A percentile compares a stretch with the other conserved stretches of the same genome.
Conservation (phyloP, 1,140 invertebrate species). For the Ephestia elutella region DNA sequence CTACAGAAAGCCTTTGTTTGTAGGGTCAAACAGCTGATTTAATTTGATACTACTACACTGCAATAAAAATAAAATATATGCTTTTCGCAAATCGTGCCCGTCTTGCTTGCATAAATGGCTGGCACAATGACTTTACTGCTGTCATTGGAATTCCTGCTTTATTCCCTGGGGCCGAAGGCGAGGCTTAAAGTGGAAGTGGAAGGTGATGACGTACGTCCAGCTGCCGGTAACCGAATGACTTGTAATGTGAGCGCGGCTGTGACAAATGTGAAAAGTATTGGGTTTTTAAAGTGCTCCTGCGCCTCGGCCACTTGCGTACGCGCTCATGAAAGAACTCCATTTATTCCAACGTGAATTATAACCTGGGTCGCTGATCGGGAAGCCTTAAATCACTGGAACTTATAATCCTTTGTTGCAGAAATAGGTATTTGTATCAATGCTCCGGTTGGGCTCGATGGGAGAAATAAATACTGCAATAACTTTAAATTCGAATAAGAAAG, state of each 20-base stretch:
- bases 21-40: background rate
- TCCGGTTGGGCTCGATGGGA: background rate
- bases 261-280: slow-evolving; percentile 61
- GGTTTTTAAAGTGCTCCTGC: slow-evolving; percentile 38
- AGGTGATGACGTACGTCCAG: slow-evolving; percentile 30
- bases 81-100: background rate
- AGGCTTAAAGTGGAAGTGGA: background rate
- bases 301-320: slow-evolving; percentile 11
- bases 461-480: background rate
- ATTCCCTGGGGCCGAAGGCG: slow-evolving; percentile 18
- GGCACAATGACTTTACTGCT: background rate
- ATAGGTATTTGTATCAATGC: slow-evolving; percentile 1
- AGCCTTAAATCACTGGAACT: slow-evolving; percentile 16
- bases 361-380: slow-evolving; percentile 7
- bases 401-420: slow-evolving; percentile 5
- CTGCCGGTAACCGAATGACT: slow-evolving; percentile 47
- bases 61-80: slow-evolving; percentile 3
- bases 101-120: slow-evolving; percentile 20
- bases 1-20: too few species aligned
- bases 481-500: background rate
- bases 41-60: background rate
- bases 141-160: slow-evolving; percentile 39
- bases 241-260: slow-evolving; percentile 49
- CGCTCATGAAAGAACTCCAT: slow-evolving; percentile 10
- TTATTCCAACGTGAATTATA: slow-evolving; percentile 13